phyloP scores from a whole-genome alignment of 2,797 vertebrate species.

The Fringilla coelebs region DNA sequence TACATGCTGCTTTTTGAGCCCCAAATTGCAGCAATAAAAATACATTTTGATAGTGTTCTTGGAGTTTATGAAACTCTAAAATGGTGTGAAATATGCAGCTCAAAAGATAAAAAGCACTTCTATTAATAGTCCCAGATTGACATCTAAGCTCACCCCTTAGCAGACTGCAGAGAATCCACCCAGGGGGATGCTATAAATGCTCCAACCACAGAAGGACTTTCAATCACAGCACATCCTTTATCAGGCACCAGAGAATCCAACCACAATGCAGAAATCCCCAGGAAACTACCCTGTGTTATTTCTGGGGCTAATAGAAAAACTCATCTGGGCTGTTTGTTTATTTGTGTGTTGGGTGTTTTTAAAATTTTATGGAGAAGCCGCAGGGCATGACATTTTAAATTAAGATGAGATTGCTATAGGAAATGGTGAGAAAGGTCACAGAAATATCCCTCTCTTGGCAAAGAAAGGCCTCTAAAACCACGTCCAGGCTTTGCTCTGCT shows the following conservation, averaged over 20 bases:
- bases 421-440: conserved; percentile 59
- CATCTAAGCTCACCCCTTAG: background rate
- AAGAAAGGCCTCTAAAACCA: background rate
- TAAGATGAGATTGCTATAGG: conserved; percentile 24
- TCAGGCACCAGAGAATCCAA: conserved; percentile 38
- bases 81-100: background rate
- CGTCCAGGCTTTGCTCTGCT: background rate
- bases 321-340: conserved; percentile 43
- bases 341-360: background rate
- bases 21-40: background rate
- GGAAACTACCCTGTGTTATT: conserved; percentile 51
- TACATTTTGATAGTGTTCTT: background rate
- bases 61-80: background rate
- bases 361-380: conserved; percentile 5
- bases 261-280: conserved; percentile 59
- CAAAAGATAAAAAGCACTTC: background rate
- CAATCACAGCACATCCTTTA: conserved; percentile 24
- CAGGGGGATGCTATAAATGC: background rate
- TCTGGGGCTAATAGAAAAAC: conserved; percentile 31
- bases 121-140: background rate
- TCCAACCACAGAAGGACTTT: conserved; percentile 17
- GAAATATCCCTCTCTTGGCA: conserved; percentile 37
- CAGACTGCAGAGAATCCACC: background rate
- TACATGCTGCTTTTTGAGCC: background rate
- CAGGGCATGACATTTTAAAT: conserved; percentile 33